phyloP scores from a whole-genome alignment of 2,888 invertebrate genomes.

The Mythimna ferrago region DNA sequence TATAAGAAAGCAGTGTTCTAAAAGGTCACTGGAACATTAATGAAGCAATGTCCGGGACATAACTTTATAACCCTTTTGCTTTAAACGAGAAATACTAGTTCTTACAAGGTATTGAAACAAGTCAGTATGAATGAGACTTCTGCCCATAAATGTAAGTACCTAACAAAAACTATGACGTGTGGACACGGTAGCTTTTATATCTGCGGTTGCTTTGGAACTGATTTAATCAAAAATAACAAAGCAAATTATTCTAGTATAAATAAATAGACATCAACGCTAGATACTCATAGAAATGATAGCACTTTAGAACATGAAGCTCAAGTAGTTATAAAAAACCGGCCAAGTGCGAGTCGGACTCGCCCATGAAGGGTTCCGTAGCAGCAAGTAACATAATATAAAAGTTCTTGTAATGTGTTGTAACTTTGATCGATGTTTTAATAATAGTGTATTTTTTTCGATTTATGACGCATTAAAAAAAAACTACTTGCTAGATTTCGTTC shows the following conservation, averaged over 20 bases:
- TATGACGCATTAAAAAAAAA: too few relatives aligned
- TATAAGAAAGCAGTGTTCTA: not conserved
- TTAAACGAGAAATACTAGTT: constrained; percentile 52
- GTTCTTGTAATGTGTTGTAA: too few relatives aligned
- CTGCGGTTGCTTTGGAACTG: too few relatives aligned
- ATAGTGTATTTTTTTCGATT: too few relatives aligned
- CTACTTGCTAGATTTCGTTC: too few relatives aligned
- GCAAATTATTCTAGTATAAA: not conserved
- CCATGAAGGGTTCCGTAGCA: too few relatives aligned
- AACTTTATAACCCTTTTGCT: constrained; percentile 48
- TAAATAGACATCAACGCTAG: too few relatives aligned
- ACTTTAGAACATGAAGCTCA: not conserved
- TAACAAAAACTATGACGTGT: not conserved
- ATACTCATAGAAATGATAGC: not conserved
- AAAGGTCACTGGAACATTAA: constrained; percentile 38
- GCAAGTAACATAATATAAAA: too few relatives aligned
- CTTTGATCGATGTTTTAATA: too few relatives aligned
- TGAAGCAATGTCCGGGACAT: constrained; percentile 47
- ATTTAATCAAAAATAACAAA: not conserved
- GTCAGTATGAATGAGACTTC: constrained; percentile 39
- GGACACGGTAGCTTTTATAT: constrained; percentile 27
- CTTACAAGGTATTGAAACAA: constrained; percentile 44
- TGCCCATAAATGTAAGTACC: constrained; percentile 15
- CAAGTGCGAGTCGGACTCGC: too few relatives aligned
- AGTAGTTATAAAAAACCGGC: not conserved